Base-by-base conservation (phyloP, 2,888 invertebrate genomes). In the Trissoscelio sp. region DNA sequence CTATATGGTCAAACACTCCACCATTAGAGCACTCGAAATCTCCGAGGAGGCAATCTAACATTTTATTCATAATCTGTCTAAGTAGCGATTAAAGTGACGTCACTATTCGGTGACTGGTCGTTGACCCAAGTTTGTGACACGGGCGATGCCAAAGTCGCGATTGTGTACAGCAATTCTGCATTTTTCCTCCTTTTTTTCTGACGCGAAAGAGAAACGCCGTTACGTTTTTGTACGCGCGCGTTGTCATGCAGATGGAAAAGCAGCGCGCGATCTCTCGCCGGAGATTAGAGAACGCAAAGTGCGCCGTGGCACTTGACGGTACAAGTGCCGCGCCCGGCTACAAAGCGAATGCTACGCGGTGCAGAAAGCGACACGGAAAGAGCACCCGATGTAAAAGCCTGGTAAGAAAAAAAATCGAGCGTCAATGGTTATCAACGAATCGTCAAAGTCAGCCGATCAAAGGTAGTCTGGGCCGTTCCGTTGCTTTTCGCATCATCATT, bases 241-340 rank as follows among this genome's bases (percentile, higher is more conserved):
- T 44, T 57, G 46, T 57, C 22, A 22, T 37, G 42, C 46, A 46
- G 70, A 70, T 37, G 70, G 58, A 60, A 72, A 48, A 72, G 51
- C 51, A 20, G 62, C 72, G 42, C 48, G 39, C 48, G 48, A 39
- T 44, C n/a, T n/a, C n/a, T 72, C 51, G 64, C 37, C 24, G 16
- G 20, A 74, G 74, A 74, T 74, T 74, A 74, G 57, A 74, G 74
- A 64, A 64, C 34, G 62, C 22, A 73, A 73, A 73, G 46, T 62
- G 42, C 62, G 20, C 58, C 16, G 11, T 11, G 28, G 55, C 57
- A 74, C 66, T 66, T 22, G 64, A 46, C 46, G 42, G 6, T 18
- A 64, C 64, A 74, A 74, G 74, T 57, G 51, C 42, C 31, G 74
- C 44, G 58, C 42, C 31, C 37, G 28, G 55, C 46, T 67, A 67